These are phyloP conservation scores for Agriopis leucophaearia DNA, from an alignment of 2,888 invertebrate species.

Conservation along the genomic window DNA sequence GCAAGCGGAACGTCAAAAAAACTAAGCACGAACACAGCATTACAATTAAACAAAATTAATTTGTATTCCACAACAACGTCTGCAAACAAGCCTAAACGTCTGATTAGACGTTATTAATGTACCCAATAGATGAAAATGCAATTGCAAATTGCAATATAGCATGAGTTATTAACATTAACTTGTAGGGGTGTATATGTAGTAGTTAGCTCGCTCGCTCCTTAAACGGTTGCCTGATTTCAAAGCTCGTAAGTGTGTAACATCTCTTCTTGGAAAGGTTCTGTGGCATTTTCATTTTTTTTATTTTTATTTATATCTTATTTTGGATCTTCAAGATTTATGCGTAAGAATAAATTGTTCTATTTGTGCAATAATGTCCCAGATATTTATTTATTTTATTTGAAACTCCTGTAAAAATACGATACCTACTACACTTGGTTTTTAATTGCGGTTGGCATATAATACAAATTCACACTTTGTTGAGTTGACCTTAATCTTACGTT, in stretches of 20 bases:
- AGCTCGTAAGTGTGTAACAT: conserved; percentile 23
- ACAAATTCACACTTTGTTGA: too few species aligned
- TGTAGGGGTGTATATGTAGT: too few species aligned
- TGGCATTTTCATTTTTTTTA: conserved; percentile 6
- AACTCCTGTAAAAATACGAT: too few species aligned
- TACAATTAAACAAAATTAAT: conserved; percentile 39
- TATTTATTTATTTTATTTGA: too few species aligned
- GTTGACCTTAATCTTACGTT: too few species aligned
- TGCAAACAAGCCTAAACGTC: conserved; percentile 32
- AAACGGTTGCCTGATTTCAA: conserved; percentile 55
- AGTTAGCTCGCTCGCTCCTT: conserved; percentile 53
- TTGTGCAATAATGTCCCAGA: too few species aligned
- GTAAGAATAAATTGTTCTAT: too few species aligned
- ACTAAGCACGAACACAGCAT: conserved; percentile 7
- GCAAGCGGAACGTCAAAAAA: background rate
- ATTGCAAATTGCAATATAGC: conserved; percentile 57
- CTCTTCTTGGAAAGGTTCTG: conserved; percentile 29
- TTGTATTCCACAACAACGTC: conserved; percentile 34
- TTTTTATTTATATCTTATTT: background rate
- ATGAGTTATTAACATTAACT: conserved; percentile 53
- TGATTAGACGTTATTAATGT: conserved; percentile 49
- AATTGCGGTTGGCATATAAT: too few species aligned
- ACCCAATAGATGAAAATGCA: conserved; percentile 44
- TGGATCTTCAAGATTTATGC: too few species aligned
- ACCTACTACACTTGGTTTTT: too few species aligned